phyloP scores from a whole-genome alignment of 2,797 vertebrate genomes.

The Gorsachius magnificus region DNA sequence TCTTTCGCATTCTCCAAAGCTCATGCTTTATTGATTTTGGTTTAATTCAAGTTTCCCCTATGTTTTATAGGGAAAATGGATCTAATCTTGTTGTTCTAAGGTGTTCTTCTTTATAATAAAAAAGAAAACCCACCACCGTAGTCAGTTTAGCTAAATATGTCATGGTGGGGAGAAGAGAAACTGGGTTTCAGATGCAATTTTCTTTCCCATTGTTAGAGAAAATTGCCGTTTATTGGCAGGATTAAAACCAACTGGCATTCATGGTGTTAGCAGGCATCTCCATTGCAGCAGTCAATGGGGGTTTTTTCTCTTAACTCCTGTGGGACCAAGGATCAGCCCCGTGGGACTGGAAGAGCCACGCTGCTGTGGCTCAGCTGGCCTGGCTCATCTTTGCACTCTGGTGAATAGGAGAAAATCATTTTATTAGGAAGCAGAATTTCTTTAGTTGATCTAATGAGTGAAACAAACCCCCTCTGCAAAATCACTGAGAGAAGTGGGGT shows the following conservation, averaged over 20 bases:
- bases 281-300: neutral
- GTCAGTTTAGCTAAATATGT: neutral
- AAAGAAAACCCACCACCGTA: neutral
- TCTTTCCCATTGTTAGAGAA: neutral
- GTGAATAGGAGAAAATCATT: neutral
- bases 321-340: neutral
- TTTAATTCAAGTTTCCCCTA: neutral
- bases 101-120: neutral
- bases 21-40: neutral
- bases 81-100: neutral
- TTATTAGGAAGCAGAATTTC: neutral
- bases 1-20: neutral
- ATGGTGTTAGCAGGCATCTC: neutral
- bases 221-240: neutral
- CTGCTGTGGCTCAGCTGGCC: neutral
- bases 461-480: slow-evolving; percentile 16
- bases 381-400: neutral
- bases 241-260: neutral
- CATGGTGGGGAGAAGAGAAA: neutral
- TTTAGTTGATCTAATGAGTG: neutral
- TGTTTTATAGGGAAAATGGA: neutral
- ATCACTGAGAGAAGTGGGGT: neutral
- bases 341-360: neutral
- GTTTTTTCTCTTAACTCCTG: neutral
- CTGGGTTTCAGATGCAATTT: neutral